Conservation (phyloP, 1,140 invertebrate genomes). For the Pachyrhynchus sulphureomaculatus region DNA sequence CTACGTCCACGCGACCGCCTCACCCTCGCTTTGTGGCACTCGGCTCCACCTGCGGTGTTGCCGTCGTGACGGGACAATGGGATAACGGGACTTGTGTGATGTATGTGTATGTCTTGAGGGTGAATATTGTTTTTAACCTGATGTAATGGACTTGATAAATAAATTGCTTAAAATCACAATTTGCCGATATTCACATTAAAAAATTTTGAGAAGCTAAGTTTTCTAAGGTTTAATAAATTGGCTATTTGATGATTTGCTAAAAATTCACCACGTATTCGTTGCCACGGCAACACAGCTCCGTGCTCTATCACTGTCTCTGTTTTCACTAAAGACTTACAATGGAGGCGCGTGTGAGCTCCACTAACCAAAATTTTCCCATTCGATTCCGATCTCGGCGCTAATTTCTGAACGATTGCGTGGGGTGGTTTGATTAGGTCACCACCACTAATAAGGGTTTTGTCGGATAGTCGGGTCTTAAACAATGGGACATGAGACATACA, state of each 20-base stretch:
- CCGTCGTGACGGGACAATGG: conserved; percentile 1
- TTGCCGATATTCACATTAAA: too few relatives aligned
- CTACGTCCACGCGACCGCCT: conserved; percentile 35
- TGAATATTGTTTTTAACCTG: too few relatives aligned
- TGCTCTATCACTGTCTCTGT: conserved; percentile 2
- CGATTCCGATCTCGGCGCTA: conserved; percentile 18
- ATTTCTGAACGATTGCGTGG: conserved; percentile 21
- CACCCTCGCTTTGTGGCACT: conserved; percentile 28
- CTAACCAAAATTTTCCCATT: conserved; percentile 40
- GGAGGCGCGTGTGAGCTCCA: conserved; percentile 28
- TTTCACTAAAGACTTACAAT: background rate
- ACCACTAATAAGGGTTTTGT: conserved; percentile 2
- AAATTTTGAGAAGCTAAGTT: too few relatives aligned
- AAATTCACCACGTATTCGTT: too few relatives aligned
- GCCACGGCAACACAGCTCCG: conserved; percentile 7
- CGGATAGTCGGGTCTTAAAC: too few relatives aligned
- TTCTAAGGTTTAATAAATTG: too few relatives aligned
- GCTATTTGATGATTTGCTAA: too few relatives aligned
- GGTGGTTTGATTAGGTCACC: background rate
- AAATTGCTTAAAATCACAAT: too few relatives aligned
- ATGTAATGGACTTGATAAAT: too few relatives aligned
- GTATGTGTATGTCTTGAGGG: too few relatives aligned
- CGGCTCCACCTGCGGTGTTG: conserved; percentile 10
- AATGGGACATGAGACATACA: too few relatives aligned
- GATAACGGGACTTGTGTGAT: conserved; percentile 5